Conservation (phyloP, 2,113 vertebrate genomes). For the Gymnarchus niloticus region DNA sequence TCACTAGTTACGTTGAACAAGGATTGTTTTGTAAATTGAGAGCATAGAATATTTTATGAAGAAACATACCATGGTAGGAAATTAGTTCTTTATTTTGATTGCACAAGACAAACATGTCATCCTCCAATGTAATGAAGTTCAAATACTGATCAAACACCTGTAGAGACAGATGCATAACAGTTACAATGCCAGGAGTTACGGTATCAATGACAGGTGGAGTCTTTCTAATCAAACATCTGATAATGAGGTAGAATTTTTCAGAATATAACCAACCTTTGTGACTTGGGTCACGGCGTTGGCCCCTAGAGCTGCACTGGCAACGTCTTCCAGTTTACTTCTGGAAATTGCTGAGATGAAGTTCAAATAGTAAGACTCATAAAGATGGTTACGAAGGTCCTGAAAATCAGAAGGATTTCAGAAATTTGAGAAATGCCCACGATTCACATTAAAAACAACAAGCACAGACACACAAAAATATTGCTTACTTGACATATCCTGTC, state of each 20-base stretch:
- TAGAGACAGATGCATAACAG: constrained; percentile 24
- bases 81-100: constrained; percentile 95
- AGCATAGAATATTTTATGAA: constrained; percentile 20
- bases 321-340: constrained; percentile 94
- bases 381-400: constrained; percentile 90
- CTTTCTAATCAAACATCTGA: neutral
- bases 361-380: constrained; percentile 92
- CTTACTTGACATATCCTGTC: constrained; percentile 94
- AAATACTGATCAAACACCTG: constrained; percentile 98
- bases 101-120: constrained; percentile 95
- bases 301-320: constrained; percentile 88
- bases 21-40: neutral
- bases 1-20: neutral
- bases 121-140: constrained; percentile 98
- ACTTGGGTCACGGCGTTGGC: constrained; percentile 87
- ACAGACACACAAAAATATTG: neutral
- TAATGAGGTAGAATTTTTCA: neutral
- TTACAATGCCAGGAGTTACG: neutral
- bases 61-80: constrained; percentile 84
- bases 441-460: neutral
- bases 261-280: constrained; percentile 75
- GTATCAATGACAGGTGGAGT: neutral
- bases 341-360: constrained; percentile 99
- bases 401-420: constrained; percentile 14
- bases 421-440: neutral